A percentile compares a stretch with the other conserved stretches of the same genome.
These are phyloP conservation scores for Notolabrus celidotus DNA, from an alignment of 2,797 vertebrate genomes.

Conservation along the genomic window DNA sequence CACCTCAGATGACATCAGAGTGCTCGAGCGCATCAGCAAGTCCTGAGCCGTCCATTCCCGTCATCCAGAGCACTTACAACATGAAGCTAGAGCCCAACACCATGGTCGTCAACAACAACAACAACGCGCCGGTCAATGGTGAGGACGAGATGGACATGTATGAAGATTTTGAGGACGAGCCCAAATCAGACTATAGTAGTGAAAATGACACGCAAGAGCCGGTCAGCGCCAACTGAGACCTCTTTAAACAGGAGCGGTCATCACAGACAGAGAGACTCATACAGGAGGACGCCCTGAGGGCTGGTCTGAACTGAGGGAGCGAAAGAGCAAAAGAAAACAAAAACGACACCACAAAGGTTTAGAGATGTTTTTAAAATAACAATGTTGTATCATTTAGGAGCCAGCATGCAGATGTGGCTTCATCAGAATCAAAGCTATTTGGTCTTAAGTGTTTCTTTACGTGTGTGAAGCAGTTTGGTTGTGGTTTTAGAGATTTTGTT, in stretches of 20 bases:
- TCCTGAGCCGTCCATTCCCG: slow-evolving; percentile 96
- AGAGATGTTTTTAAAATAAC: slow-evolving; percentile 61
- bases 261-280: slow-evolving; percentile 59
- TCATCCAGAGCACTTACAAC: slow-evolving; percentile 98
- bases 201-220: slow-evolving; percentile 97
- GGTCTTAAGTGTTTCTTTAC: slow-evolving; percentile 98
- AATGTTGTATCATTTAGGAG: slow-evolving; percentile 91
- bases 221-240: slow-evolving; percentile 96
- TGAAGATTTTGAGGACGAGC: slow-evolving; percentile 98
- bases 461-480: slow-evolving; percentile 96
- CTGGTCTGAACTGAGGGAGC: slow-evolving; percentile 67
- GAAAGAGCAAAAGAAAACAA: slow-evolving; percentile 64
- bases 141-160: slow-evolving; percentile 99
- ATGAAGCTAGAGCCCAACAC: slow-evolving; percentile 94
- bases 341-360: slow-evolving; percentile 73
- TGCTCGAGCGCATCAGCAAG: slow-evolving; percentile 98
- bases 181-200: slow-evolving; percentile 99
- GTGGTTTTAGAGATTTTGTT: slow-evolving; percentile 89
- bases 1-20: slow-evolving; percentile 99
- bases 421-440: slow-evolving; percentile 94
- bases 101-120: slow-evolving; percentile 89
- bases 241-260: slow-evolving; percentile 48
- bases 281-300: slow-evolving; percentile 62
- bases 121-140: slow-evolving; percentile 91
- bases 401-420: slow-evolving; percentile 98